phyloP scores from a whole-genome alignment of 2,888 invertebrate species.

The Lycocerus yunnanus region DNA sequence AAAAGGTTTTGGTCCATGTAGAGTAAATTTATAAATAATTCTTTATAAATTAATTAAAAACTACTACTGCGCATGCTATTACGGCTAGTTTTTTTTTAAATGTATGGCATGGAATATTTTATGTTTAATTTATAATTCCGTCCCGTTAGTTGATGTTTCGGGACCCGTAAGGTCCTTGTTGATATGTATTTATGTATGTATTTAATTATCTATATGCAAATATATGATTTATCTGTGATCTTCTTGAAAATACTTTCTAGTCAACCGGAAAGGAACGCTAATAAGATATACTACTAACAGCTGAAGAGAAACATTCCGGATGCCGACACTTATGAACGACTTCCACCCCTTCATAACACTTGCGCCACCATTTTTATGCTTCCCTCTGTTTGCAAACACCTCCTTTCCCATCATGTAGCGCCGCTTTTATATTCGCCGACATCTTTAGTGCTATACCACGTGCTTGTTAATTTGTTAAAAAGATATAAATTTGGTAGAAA shows the following conservation, averaged over 20 bases:
- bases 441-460: slow-evolving; percentile 2
- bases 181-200: slow-evolving; percentile 51
- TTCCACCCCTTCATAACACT: slow-evolving; percentile 36
- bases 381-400: slow-evolving; percentile 33
- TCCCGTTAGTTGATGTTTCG: slow-evolving; percentile 40
- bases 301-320: slow-evolving; percentile 21
- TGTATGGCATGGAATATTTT: slow-evolving; percentile 27
- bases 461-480: slow-evolving; percentile 6
- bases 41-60: not conserved
- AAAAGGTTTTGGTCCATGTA: not conserved
- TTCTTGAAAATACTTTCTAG: not conserved
- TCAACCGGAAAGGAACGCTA: slow-evolving; percentile 5
- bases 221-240: slow-evolving; percentile 24
- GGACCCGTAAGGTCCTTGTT: slow-evolving; percentile 39
- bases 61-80: slow-evolving; percentile 22
- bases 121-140: slow-evolving; percentile 48
- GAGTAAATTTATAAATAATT: not conserved
- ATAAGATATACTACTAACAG: slow-evolving; percentile 25
- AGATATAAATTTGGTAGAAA: not conserved
- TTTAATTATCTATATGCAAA: slow-evolving; percentile 38
- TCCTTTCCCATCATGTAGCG: slow-evolving; percentile 14
- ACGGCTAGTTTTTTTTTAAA: slow-evolving; percentile 9
- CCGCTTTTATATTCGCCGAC: slow-evolving; percentile 25
- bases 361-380: slow-evolving; percentile 30
- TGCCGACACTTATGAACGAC: slow-evolving; percentile 33